Evolutionary conservation across 2,113 vertebrate genomes (phyloP).

Genomic region (Psettodes erumei): DNA sequence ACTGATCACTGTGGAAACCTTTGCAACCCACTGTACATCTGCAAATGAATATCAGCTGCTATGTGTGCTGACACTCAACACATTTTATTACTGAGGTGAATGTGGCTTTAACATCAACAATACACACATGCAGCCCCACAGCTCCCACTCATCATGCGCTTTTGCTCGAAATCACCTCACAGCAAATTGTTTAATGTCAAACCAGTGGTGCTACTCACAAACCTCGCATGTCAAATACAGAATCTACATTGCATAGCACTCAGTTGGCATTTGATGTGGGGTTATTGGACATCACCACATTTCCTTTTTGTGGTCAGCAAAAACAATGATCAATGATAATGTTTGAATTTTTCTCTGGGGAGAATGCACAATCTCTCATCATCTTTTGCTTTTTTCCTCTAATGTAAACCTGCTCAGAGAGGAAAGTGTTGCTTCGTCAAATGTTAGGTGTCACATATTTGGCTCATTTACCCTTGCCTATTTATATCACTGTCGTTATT

Average conservation of each 20-base stretch:
- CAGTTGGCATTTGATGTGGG: conserved; percentile 18
- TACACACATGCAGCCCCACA: background rate
- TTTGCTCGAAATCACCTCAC: background rate
- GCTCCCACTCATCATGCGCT: background rate
- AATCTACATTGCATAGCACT: conserved; percentile 8
- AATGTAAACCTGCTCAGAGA: background rate
- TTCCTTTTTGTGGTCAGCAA: conserved; percentile 36
- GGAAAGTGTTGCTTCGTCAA: conserved; percentile 18
- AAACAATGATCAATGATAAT: conserved; percentile 32
- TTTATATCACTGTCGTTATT: conserved; percentile 16
- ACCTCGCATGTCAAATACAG: no score
- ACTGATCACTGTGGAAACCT: conserved; percentile 29
- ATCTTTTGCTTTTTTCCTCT: background rate
- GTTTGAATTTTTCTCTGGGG: background rate
- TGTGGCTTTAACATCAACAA: background rate
- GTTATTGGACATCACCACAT: conserved; percentile 26
- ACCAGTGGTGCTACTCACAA: background rate
- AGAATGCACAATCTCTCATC: background rate
- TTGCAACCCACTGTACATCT: conserved; percentile 6
- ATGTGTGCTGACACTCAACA: background rate
- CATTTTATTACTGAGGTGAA: background rate
- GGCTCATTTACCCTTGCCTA: conserved; percentile 35
- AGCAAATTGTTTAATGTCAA: background rate
- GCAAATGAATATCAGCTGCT: background rate
- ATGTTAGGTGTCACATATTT: conserved; percentile 27